These are phyloP conservation scores for Ormyrus labotus DNA, from an alignment of 2,888 invertebrate species.

Conservation along the genomic window DNA sequence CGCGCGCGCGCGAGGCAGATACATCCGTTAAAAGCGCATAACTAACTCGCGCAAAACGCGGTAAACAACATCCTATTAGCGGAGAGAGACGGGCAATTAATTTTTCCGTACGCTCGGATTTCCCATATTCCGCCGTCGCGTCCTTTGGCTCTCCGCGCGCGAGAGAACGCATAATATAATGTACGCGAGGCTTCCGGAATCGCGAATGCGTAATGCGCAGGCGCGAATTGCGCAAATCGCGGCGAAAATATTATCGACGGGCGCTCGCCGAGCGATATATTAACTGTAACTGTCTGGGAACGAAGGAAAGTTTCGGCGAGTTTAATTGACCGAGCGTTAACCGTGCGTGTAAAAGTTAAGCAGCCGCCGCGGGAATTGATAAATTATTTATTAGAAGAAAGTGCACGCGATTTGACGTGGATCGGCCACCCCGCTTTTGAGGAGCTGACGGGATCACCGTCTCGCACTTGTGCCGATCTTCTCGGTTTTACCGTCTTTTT, in stretches of 20 bases:
- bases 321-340: conserved; percentile 23
- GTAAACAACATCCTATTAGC: conserved; percentile 45
- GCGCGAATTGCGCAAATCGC: not conserved
- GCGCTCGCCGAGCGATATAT: too few species aligned
- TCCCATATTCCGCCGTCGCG: conserved; percentile 3
- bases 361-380: not conserved
- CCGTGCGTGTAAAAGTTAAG: conserved; percentile 12
- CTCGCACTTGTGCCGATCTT: too few species aligned
- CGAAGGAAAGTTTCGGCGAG: not conserved
- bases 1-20: not conserved
- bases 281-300: not conserved
- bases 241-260: not conserved
- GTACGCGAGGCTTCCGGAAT: conserved; percentile 30
- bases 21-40: conserved; percentile 1
- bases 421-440: not conserved
- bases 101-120: conserved; percentile 19
- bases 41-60: not conserved
- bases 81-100: conserved; percentile 21
- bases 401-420: not conserved
- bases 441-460: too few species aligned
- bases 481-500: too few species aligned
- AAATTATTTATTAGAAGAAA: conserved; percentile 46
- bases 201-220: conserved; percentile 21
- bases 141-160: conserved; percentile 25
- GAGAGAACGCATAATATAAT: too few species aligned